A percentile compares a stretch with the other conserved stretches of the same genome.
These are phyloP conservation scores for Yponomeuta cagnagella DNA, from an alignment of 2,888 invertebrate genomes.

Conservation along the genomic window DNA sequence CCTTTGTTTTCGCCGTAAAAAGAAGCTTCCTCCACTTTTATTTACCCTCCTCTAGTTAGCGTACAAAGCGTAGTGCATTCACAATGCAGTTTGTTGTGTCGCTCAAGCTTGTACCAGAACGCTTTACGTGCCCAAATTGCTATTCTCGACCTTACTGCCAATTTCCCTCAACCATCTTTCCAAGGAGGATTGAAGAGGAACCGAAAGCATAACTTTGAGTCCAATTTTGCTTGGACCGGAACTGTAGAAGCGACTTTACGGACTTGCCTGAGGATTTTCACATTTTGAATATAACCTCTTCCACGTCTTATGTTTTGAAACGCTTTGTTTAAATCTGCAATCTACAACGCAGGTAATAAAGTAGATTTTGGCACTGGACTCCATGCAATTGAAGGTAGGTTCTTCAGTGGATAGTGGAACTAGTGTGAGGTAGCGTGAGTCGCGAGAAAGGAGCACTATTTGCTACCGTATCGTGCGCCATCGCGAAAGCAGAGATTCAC, in stretches of 20 bases:
- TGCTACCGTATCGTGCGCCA: slow-evolving; percentile 74
- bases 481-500: slow-evolving; percentile 42
- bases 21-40: slow-evolving; percentile 39
- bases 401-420: slow-evolving; percentile 34
- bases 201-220: slow-evolving; percentile 25
- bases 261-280: slow-evolving; percentile 41
- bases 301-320: neutral
- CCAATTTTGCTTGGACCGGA: slow-evolving; percentile 24
- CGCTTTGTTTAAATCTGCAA: neutral
- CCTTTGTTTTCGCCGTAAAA: slow-evolving; percentile 13
- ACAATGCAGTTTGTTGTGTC: slow-evolving; percentile 59
- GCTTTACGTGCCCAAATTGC: slow-evolving; percentile 30
- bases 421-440: slow-evolving; percentile 65
- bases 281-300: slow-evolving; percentile 33
- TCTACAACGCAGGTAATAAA: neutral
- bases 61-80: slow-evolving; percentile 64
- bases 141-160: slow-evolving; percentile 29
- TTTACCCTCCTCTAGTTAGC: slow-evolving; percentile 43
- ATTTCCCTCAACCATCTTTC: slow-evolving; percentile 32
- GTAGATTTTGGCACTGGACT: neutral
- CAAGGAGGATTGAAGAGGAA: neutral
- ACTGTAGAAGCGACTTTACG: slow-evolving; percentile 29
- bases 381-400: slow-evolving; percentile 27
- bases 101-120: slow-evolving; percentile 43
- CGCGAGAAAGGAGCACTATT: slow-evolving; percentile 71